Evolutionary conservation across 2,797 vertebrate species (phyloP).

Genomic region (Pseudocheirus occidentalis): DNA sequence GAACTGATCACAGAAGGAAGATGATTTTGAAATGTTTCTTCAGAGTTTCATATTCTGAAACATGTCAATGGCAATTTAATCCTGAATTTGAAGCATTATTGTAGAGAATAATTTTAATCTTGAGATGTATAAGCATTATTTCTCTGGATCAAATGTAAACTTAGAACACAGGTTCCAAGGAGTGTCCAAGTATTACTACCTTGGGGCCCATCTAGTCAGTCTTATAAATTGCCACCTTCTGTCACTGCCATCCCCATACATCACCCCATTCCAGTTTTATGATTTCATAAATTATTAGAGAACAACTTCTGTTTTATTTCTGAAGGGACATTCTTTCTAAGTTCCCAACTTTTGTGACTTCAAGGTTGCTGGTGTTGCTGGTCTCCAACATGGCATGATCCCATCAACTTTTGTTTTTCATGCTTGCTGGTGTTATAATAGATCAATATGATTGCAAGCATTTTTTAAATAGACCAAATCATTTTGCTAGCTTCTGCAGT

Average conservation of each 20-base stretch:
- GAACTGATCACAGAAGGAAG: slow-evolving; percentile 30
- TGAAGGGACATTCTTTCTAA: neutral
- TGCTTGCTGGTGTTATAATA: slow-evolving; percentile 1
- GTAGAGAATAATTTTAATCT: neutral
- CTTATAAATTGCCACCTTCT: neutral
- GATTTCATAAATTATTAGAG: slow-evolving; percentile 28
- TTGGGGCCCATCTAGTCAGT: neutral
- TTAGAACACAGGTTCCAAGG: neutral
- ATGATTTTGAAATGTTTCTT: slow-evolving; percentile 39
- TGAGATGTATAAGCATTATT: neutral
- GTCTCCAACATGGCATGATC: neutral
- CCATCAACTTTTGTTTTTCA: neutral
- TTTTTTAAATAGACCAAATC: slow-evolving; percentile 1
- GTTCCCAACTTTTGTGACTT: slow-evolving; percentile 8
- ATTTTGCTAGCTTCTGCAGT: slow-evolving; percentile 3
- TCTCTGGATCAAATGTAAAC: neutral
- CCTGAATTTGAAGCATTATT: slow-evolving; percentile 50
- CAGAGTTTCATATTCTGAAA: slow-evolving; percentile 4
- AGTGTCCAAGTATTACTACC: neutral
- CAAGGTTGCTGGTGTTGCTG: neutral
- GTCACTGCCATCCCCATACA: neutral
- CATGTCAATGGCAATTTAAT: slow-evolving; percentile 22
- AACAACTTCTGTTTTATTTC: neutral
- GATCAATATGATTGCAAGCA: neutral
- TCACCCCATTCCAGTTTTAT: neutral